Evolutionary conservation across 1,140 invertebrate genomes (phyloP).

Genomic region (Zaprionus kolodkinae): DNA sequence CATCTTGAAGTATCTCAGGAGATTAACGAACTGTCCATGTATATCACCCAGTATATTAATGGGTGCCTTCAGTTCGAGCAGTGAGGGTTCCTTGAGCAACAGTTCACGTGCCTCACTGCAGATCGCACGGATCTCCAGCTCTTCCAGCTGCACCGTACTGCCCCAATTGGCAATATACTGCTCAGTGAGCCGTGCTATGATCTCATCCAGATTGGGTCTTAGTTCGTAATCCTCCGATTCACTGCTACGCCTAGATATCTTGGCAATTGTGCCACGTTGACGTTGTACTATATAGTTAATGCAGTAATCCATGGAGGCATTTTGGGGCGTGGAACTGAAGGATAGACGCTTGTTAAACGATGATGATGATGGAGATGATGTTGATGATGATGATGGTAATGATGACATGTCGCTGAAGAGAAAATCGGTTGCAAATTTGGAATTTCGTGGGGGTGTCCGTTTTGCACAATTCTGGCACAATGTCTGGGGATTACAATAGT

Average conservation of each 20-base stretch:
- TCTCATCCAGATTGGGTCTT: slow-evolving; percentile 31
- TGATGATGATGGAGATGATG: too few species aligned
- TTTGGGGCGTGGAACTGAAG: neutral
- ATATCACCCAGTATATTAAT: slow-evolving; percentile 99
- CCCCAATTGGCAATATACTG: neutral
- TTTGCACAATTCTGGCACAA: neutral
- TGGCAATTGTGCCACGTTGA: neutral
- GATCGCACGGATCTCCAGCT: slow-evolving; percentile 96
- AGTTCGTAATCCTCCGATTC: neutral
- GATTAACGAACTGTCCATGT: slow-evolving; percentile 98
- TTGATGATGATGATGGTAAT: neutral
- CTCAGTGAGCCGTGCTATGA: slow-evolving; percentile 44
- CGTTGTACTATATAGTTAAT: slow-evolving; percentile 11
- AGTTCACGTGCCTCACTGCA: slow-evolving; percentile 98
- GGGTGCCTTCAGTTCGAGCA: slow-evolving; percentile 97
- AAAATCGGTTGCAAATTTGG: slow-evolving; percentile 28
- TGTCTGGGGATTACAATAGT: neutral
- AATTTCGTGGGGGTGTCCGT: slow-evolving; percentile 34
- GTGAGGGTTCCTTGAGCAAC: slow-evolving; percentile 97
- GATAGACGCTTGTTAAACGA: neutral
- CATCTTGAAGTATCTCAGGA: slow-evolving; percentile 98
- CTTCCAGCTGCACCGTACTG: slow-evolving; percentile 91
- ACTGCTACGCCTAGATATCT: neutral
- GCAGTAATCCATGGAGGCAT: slow-evolving; percentile 18
- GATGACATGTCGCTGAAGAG: neutral